Conservation (phyloP, 2,113 vertebrate genomes). For the Chrysemys picta region DNA sequence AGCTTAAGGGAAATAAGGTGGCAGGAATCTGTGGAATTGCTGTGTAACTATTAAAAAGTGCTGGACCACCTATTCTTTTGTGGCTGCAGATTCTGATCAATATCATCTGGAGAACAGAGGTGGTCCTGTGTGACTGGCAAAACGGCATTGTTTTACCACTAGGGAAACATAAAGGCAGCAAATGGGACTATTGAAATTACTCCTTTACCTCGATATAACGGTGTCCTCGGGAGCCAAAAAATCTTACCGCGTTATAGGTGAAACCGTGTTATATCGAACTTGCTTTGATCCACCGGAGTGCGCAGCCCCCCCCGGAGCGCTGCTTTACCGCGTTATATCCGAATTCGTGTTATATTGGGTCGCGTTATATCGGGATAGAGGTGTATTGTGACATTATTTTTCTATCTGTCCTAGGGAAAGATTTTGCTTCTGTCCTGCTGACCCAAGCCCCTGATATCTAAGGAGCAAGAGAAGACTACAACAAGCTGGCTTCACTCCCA, state of each 20-base stretch:
- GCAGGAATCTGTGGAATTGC: not conserved
- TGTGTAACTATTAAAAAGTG: not conserved
- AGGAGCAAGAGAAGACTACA: not conserved
- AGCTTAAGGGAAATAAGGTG: not conserved
- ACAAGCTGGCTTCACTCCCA: not conserved
- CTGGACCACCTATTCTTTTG: not conserved
- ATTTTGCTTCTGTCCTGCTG: not conserved
- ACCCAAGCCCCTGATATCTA: not conserved
- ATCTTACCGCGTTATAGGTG: too few relatives aligned
- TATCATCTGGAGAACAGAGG: not conserved
- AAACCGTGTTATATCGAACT: too few relatives aligned
- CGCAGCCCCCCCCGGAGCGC: too few relatives aligned
- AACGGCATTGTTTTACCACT: not conserved
- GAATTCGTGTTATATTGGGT: too few relatives aligned
- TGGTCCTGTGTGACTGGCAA: not conserved
- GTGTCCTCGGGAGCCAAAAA: too few relatives aligned
- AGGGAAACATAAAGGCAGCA: not conserved
- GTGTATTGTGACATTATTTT: not conserved
- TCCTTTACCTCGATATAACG: too few relatives aligned
- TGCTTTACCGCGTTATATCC: too few relatives aligned
- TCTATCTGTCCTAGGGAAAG: not conserved
- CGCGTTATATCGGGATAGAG: too few relatives aligned
- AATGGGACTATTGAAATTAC: not conserved
- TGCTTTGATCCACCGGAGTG: too few relatives aligned
- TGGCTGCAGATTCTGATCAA: not conserved